Evolutionary conservation across 2,113 vertebrate species (phyloP), one percentile per base, ranked within the genome.

Genomic region (Rhinolophus sinicus): DNA sequence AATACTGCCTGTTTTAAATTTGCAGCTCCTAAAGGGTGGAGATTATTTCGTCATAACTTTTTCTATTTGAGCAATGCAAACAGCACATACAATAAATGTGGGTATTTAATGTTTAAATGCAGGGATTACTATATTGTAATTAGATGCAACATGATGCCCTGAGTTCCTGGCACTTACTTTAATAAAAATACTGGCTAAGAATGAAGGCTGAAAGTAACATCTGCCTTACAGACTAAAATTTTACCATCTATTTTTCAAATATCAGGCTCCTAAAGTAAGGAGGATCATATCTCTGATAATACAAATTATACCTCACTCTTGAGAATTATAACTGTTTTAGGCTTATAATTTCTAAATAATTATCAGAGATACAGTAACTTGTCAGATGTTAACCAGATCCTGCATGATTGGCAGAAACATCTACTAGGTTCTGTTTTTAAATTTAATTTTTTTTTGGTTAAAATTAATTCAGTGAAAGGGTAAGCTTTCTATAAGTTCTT

Each of bases 181-280:
- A 75, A 90, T 90, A 75, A 93, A 84, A 91, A 58, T 40, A 82
- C 30, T 92, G 52, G 12, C 50, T 81, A 75, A 80, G 77, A 93
- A 85, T 93, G 65, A 96, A 94, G 40, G 50, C 64, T 88, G 38
- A 78, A 73, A 77, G 93, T 95, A 96, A 64, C 56, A 93, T 86
- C 33, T 64, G 40, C 73, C 60, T 88, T 85, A 80, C 6, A 4
- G 56, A 94, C 72, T 96, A 90, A 94, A 95, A 84, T 78, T 81
- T 90, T 75, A 56, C 33, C 40, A 73, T 90, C 26, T 28, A 81
- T 88, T 40, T 93, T 96, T 91, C 62, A 96, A 72, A 86, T 92
- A 96, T 33, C 19, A 76, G 35, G 6, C 40, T 90, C 19, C 83
- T 64, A 88, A 70, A 81, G n/a, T 83, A 38, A 94, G 65, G 44